Evolutionary conservation across 2,113 vertebrate genomes (phyloP).

Genomic region (Callionymus lyra): DNA sequence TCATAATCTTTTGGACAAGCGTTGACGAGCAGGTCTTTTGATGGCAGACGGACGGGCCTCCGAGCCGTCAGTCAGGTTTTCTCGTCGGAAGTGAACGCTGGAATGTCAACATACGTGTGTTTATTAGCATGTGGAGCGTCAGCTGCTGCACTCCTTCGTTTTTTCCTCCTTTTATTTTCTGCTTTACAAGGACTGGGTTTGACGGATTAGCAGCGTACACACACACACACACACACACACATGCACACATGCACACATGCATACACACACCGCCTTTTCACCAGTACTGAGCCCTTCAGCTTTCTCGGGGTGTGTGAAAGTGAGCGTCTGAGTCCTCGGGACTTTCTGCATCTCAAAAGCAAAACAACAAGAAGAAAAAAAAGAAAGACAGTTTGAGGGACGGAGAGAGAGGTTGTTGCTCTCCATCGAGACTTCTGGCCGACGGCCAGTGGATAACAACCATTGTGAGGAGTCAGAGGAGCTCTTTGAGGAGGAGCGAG

Average conservation of each 20-base stretch:
- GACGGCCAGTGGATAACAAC: no score
- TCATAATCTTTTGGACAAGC: constrained; percentile 6
- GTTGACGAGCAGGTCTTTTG: constrained; percentile 14
- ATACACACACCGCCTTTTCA: constrained; percentile 48
- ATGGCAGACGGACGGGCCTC: constrained; percentile 11
- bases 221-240: no score
- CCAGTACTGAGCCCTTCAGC: constrained; percentile 31
- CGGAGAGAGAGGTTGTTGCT: constrained; percentile 3
- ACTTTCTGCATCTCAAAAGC: constrained; percentile 39
- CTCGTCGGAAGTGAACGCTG: constrained; percentile 27
- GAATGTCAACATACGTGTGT: constrained; percentile 1
- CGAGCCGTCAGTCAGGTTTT: constrained; percentile 18
- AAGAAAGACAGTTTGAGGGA: constrained; percentile 18
- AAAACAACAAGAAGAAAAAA: constrained; percentile 21
- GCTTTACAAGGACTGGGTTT: constrained; percentile 40
- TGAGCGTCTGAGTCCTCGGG: constrained; percentile 18
- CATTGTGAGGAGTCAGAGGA: not conserved
- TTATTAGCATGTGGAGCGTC: constrained; percentile 32
- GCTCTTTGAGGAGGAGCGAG: constrained; percentile 12
- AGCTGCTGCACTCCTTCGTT: constrained; percentile 30
- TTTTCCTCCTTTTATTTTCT: constrained; percentile 2
- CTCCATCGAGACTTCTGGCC: no score
- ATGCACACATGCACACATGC: no score
- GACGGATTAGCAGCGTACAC: constrained; percentile 45
- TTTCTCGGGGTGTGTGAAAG: constrained; percentile 17